A percentile compares a stretch with the other conserved stretches of the same genome.
Evolutionary conservation across 2,797 vertebrate species (phyloP).

Genomic region (Girardinus metallicus): DNA sequence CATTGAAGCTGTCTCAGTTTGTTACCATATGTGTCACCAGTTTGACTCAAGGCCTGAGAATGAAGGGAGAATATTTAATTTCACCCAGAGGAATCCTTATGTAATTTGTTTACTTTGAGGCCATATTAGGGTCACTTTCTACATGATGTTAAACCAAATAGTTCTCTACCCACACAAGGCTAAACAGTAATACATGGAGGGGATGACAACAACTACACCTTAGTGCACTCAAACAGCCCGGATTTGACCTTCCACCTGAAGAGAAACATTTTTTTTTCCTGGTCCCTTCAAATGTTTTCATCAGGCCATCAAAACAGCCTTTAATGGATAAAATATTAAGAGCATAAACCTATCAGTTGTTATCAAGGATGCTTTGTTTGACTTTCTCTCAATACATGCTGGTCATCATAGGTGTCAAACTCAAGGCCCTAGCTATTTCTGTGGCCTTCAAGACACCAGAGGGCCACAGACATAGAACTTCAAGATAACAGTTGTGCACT

Average conservation of each 20-base stretch:
- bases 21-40: constrained; percentile 50
- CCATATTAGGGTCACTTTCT: constrained; percentile 29
- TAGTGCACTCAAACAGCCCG: not conserved
- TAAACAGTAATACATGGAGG: not conserved
- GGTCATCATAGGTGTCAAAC: too few relatives aligned
- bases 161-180: not conserved
- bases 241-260: not conserved
- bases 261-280: not conserved
- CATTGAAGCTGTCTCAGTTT: constrained; percentile 64
- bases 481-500: too few relatives aligned
- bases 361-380: not conserved
- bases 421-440: too few relatives aligned
- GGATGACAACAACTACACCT: not conserved
- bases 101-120: constrained; percentile 31
- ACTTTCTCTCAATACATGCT: not conserved
- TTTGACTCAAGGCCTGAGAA: constrained; percentile 49
- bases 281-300: not conserved
- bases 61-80: constrained; percentile 31
- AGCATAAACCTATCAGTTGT: not conserved
- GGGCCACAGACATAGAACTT: too few relatives aligned
- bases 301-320: not conserved
- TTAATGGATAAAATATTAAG: not conserved
- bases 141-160: constrained; percentile 25
- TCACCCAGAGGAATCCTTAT: constrained; percentile 42
- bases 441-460: too few relatives aligned